Conservation (phyloP, 1,140 invertebrate genomes). For the Aphelinus certus region DNA sequence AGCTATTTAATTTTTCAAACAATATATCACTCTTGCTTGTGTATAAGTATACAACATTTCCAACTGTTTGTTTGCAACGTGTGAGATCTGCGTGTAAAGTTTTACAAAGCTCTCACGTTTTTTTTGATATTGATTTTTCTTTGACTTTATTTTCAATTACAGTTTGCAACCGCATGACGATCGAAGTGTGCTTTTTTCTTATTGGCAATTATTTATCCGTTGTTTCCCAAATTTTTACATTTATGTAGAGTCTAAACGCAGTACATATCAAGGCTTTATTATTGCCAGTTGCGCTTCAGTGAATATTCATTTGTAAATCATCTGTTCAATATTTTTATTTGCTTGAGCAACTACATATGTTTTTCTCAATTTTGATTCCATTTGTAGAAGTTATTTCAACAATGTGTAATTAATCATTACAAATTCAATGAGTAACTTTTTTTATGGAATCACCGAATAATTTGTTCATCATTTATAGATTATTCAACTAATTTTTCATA, state of each 20-base stretch:
- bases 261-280: slow-evolving; percentile 5
- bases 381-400: too few species aligned
- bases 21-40: too few species aligned
- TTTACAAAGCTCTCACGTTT: slow-evolving; percentile 27
- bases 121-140: slow-evolving; percentile 28
- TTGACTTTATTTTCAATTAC: slow-evolving; percentile 22
- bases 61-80: slow-evolving; percentile 33
- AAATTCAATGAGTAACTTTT: too few species aligned
- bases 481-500: too few species aligned
- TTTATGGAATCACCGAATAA: too few species aligned
- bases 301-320: not conserved
- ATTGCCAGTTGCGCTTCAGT: slow-evolving; percentile 17
- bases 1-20: too few species aligned
- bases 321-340: too few species aligned
- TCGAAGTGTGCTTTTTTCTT: slow-evolving; percentile 32
- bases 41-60: not conserved
- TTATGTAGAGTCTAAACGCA: slow-evolving; percentile 16
- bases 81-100: slow-evolving; percentile 27
- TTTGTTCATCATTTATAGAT: too few species aligned
- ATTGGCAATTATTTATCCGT: slow-evolving; percentile 5
- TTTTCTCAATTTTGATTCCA: too few species aligned
- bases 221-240: slow-evolving; percentile 13
- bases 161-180: slow-evolving; percentile 25
- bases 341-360: too few species aligned
- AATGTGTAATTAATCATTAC: too few species aligned